Base-by-base conservation (phyloP, 2,888 invertebrate genomes). In the Xylota segnis region DNA sequence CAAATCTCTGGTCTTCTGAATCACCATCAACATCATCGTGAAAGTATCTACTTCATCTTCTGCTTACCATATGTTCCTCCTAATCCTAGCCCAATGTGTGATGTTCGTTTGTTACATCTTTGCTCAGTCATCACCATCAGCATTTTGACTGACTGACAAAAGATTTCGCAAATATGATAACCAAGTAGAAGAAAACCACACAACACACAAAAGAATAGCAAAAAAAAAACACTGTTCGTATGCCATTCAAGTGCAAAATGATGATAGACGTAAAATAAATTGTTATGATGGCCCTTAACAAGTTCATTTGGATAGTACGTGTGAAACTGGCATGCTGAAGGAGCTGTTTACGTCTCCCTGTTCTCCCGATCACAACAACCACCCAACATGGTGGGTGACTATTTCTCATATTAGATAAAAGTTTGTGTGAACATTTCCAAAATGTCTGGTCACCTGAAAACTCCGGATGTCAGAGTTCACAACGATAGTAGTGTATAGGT, bases 211-310 rank as follows among this genome's bases (percentile, higher is more conserved):
- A 45, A 32, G 10, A n/a, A 9, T 4, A 16, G 43, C 66, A 23
- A 27, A 59, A 6, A 50, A 56, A 16, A 43, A 71, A 59, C 29
- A 50, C 37, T 76, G 27, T 76, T 79, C 72, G 58, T 34, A 58
- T 14, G 43, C 43, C 89, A 89, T 90, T 90, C 88, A 89, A 88
- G 89, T 90, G 89, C 89, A 88, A 89, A 88, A 87, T 86, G 88
- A 88, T 88, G 88, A 89, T 87, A 88, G 88, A 88, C 88, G 88
- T 88, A 88, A 88, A 87, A 87, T 87, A 87, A 88, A 88, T 88
- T 88, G 88, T 88, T 88, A 88, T 88, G 88, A 88, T 87, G 87
- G 88, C 79, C 83, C 87, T 88, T 88, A 88, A 88, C 88, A 88
- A 88, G 88, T 88, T 88, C 88, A 87, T 88, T 88, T 87, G 86